These are phyloP conservation scores for Gnatocerus cornutus DNA, from an alignment of 2,888 invertebrate genomes.

Conservation along the genomic window DNA sequence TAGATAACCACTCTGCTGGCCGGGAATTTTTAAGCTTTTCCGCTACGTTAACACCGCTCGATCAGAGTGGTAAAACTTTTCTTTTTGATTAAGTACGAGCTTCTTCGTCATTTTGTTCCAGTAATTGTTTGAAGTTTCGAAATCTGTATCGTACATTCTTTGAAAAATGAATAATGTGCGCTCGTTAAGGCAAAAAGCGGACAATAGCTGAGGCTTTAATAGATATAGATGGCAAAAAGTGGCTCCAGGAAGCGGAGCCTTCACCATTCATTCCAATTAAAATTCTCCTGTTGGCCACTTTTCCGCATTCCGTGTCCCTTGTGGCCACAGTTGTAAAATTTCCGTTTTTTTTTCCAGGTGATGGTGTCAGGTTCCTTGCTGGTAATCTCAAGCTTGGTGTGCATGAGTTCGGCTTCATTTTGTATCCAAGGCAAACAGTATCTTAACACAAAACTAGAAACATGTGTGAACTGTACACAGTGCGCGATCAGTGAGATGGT, in stretches of 20 bases:
- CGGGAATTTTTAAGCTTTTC: constrained; percentile 41
- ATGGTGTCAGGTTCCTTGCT: constrained; percentile 63
- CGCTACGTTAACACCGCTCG: constrained; percentile 34
- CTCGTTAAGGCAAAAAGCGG: constrained; percentile 35
- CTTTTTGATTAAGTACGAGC: too few species aligned
- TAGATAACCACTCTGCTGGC: constrained; percentile 38
- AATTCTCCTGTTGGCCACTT: neutral
- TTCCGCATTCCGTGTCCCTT: too few species aligned
- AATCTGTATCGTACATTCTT: constrained; percentile 13
- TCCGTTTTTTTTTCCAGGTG: constrained; percentile 61
- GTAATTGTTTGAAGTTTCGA: neutral
- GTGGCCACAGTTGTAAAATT: too few species aligned
- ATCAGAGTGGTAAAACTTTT: too few species aligned
- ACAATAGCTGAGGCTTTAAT: constrained; percentile 36
- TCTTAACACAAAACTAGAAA: constrained; percentile 79
- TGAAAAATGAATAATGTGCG: constrained; percentile 15
- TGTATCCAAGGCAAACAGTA: constrained; percentile 76
- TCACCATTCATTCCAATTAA: neutral
- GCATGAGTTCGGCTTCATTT: constrained; percentile 61
- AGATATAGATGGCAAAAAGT: constrained; percentile 30
- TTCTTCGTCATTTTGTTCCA: too few species aligned
- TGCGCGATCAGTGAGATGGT: constrained; percentile 79
- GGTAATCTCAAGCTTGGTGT: constrained; percentile 56
- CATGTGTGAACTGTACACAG: constrained; percentile 81
- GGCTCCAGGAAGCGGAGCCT: neutral